Conservation (phyloP, 1,140 invertebrate species). For the Penaeus indicus region DNA sequence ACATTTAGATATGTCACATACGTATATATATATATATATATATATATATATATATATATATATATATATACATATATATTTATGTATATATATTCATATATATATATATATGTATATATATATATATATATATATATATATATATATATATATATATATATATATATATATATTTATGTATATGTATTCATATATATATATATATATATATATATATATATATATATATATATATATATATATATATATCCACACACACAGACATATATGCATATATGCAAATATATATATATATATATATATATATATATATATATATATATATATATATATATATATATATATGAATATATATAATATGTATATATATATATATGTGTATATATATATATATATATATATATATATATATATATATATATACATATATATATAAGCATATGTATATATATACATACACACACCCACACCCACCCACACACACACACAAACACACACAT, state of each 20-base stretch:
- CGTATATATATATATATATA: not conserved
- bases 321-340: not conserved
- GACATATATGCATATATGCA: not conserved
- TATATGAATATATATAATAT: not conserved
- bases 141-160: not conserved
- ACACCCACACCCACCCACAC: not conserved
- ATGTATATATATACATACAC: conserved; percentile 7
- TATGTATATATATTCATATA: not conserved
- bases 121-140: not conserved
- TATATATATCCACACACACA: not conserved
- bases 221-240: not conserved
- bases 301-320: not conserved
- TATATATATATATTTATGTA: not conserved
- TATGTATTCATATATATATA: not conserved
- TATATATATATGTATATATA: conserved; percentile 8
- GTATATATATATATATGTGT: not conserved
- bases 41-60: not conserved
- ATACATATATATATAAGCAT: conserved; percentile 25
- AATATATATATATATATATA: not conserved
- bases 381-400: not conserved
- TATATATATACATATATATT: not conserved
- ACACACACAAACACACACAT: not conserved
- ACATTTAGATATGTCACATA: not conserved
- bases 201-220: not conserved
- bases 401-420: conserved; percentile 32